These are phyloP conservation scores for Camponotus vicinus DNA, from an alignment of 1,140 invertebrate genomes.

Conservation along the genomic window DNA sequence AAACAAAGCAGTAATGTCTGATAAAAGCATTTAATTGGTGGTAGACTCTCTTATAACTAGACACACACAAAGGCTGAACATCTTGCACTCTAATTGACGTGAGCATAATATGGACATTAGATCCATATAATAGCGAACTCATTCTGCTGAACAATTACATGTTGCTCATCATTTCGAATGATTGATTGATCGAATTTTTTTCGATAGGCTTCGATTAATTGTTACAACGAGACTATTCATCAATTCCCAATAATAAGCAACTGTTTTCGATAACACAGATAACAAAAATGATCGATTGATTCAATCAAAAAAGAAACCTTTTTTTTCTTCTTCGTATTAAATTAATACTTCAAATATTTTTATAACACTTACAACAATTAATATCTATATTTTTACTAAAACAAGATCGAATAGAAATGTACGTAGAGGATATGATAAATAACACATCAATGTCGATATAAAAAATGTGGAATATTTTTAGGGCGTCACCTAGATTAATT, in stretches of 20 bases:
- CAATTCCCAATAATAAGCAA: neutral
- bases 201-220: slow-evolving; percentile 1
- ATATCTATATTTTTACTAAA: neutral
- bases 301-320: too few relatives aligned
- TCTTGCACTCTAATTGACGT: neutral
- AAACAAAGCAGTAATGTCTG: neutral
- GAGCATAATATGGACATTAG: neutral
- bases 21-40: neutral
- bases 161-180: neutral
- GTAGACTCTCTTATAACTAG: neutral
- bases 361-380: too few relatives aligned
- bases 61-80: neutral
- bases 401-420: neutral
- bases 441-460: neutral
- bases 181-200: slow-evolving; percentile 18
- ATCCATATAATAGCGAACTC: neutral
- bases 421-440: neutral
- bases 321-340: too few relatives aligned
- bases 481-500: neutral
- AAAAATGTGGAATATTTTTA: slow-evolving; percentile 5
- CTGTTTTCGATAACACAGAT: neutral
- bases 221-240: neutral
- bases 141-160: neutral
- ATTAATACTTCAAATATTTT: too few relatives aligned
- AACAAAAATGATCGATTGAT: neutral